These are phyloP conservation scores for Coryphaenoides rupestris DNA, from an alignment of 2,113 vertebrate species.

Conservation along the genomic window DNA sequence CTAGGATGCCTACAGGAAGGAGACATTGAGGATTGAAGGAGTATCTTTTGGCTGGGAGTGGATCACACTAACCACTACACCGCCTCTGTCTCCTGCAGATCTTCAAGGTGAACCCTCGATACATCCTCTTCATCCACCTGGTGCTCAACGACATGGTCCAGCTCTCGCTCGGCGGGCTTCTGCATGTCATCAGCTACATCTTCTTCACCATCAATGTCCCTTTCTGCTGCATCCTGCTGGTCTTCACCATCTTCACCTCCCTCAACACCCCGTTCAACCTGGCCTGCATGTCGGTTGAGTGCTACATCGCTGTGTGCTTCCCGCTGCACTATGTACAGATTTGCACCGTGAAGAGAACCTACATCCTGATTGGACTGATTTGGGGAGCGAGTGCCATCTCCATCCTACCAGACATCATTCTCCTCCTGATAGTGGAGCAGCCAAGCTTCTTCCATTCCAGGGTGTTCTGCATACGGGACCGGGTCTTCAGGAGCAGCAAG, in stretches of 20 bases:
- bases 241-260: conserved; percentile 31
- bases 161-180: conserved; percentile 21
- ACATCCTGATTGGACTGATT: conserved; percentile 49
- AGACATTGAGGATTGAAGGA: too few relatives aligned
- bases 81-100: conserved; percentile 17
- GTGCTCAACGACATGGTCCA: conserved; percentile 48
- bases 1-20: too few relatives aligned
- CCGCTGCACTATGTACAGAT: conserved; percentile 56
- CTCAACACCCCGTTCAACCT: conserved; percentile 60
- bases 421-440: conserved; percentile 48
- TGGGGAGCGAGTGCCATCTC: conserved; percentile 34
- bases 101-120: conserved; percentile 49
- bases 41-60: too few relatives aligned
- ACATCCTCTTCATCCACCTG: conserved; percentile 60
- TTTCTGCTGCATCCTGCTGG: conserved; percentile 52
- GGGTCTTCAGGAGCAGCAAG: conserved; percentile 29
- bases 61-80: too few relatives aligned
- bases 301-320: conserved; percentile 62
- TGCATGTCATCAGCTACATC: conserved; percentile 33
- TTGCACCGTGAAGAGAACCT: conserved; percentile 56
- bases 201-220: conserved; percentile 26
- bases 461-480: conserved; percentile 31
- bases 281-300: conserved; percentile 58
- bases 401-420: conserved; percentile 53
- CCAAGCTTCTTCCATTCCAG: conserved; percentile 41